phyloP scores from a whole-genome alignment of 2,888 invertebrate genomes.

The Cybosia mesomella region DNA sequence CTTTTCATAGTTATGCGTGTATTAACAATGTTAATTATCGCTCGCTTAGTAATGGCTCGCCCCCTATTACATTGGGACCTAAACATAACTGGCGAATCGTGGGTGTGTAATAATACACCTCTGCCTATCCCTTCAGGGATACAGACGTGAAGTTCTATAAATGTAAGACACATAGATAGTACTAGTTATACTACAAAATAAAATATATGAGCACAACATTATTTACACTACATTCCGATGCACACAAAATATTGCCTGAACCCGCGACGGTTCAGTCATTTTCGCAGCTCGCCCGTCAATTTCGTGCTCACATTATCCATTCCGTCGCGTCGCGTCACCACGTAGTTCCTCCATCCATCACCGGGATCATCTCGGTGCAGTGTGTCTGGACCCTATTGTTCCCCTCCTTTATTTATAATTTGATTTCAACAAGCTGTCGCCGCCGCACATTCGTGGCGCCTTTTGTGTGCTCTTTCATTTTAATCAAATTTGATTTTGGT shows the following conservation, averaged over 20 bases:
- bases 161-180: background rate
- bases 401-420: slow-evolving; percentile 69
- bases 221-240: slow-evolving; percentile 16
- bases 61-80: no score
- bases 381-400: slow-evolving; percentile 47
- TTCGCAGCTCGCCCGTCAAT: slow-evolving; percentile 36
- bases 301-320: slow-evolving; percentile 49
- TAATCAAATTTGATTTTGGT: slow-evolving; percentile 53
- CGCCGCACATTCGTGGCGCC: slow-evolving; percentile 42
- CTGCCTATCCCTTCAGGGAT: no score
- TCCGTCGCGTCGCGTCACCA: slow-evolving; percentile 45
- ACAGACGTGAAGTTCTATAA: no score
- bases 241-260: slow-evolving; percentile 13
- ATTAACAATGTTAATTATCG: no score
- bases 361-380: slow-evolving; percentile 48
- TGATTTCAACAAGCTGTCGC: slow-evolving; percentile 77
- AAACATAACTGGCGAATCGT: no score
- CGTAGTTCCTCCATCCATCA: slow-evolving; percentile 57
- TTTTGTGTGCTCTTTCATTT: slow-evolving; percentile 50
- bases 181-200: background rate
- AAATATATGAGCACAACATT: slow-evolving; percentile 5
- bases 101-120: no score
- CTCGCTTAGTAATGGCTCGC: no score
- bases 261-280: slow-evolving; percentile 14
- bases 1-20: no score